These are phyloP conservation scores for Microctenopoma steveboyesi DNA, from an alignment of 2,797 vertebrate species.

Conservation along the genomic window DNA sequence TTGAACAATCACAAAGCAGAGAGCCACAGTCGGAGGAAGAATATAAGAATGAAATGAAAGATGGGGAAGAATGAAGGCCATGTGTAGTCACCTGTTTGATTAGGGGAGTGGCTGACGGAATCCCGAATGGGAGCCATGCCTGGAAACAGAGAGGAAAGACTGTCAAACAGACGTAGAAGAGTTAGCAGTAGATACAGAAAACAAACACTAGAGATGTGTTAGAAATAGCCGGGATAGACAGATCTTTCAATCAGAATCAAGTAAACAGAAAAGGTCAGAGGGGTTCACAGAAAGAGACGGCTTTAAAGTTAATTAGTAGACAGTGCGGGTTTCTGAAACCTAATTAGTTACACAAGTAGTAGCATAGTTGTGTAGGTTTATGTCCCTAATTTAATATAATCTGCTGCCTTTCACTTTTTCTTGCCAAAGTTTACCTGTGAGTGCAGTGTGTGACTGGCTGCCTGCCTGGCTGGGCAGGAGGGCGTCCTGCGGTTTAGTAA, in stretches of 20 bases:
- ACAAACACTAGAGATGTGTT: constrained; percentile 29
- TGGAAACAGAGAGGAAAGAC: constrained; percentile 81
- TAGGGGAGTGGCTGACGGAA: constrained; percentile 97
- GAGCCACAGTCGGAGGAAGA: constrained; percentile 19
- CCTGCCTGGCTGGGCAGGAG: constrained; percentile 80
- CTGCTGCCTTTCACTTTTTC: background rate
- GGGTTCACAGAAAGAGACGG: constrained; percentile 19
- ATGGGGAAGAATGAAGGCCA: constrained; percentile 36
- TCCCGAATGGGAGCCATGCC: constrained; percentile 98
- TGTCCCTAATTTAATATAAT: background rate
- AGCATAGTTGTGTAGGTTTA: background rate
- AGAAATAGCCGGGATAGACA: constrained; percentile 36
- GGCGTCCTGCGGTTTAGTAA: constrained; percentile 85
- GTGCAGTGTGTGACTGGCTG: constrained; percentile 84
- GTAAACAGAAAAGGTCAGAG: constrained; percentile 35
- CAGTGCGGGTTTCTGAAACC: constrained; percentile 2
- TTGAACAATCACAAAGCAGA: constrained; percentile 13
- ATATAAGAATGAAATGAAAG: constrained; percentile 32
- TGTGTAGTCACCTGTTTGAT: constrained; percentile 92
- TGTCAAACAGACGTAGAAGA: constrained; percentile 69
- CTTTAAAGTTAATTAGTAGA: constrained; percentile 30
- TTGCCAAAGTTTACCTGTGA: constrained; percentile 85
- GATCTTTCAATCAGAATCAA: constrained; percentile 38
- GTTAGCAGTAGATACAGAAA: constrained; percentile 38
- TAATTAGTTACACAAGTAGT: background rate